Conservation (phyloP, 2,888 invertebrate species). For the Scelioninae gen. 1 region DNA sequence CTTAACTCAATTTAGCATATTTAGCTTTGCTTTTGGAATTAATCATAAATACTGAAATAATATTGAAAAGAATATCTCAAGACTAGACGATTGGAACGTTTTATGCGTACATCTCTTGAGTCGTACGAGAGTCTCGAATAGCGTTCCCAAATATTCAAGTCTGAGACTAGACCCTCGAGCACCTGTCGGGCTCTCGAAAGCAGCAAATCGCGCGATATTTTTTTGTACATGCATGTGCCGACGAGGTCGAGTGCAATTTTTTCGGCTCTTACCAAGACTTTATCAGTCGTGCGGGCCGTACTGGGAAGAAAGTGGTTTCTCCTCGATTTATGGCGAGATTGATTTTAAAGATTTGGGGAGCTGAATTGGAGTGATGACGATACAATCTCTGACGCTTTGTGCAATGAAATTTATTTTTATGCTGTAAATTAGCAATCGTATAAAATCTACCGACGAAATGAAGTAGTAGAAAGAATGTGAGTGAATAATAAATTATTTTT, state of each 20-base stretch:
- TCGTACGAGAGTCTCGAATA: slow-evolving; percentile 28
- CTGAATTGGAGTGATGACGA: slow-evolving; percentile 58
- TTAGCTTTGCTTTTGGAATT: no score
- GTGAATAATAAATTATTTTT: no score
- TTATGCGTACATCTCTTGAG: slow-evolving; percentile 17
- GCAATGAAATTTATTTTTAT: slow-evolving; percentile 41
- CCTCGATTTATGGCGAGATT: slow-evolving; percentile 57
- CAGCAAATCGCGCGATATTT: slow-evolving; percentile 77
- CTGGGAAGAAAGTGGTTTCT: slow-evolving; percentile 60
- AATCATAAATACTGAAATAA: neutral
- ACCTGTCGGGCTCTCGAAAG: slow-evolving; percentile 67
- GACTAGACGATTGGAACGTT: slow-evolving; percentile 35
- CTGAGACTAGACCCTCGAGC: slow-evolving; percentile 65
- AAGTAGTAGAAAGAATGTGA: no score
- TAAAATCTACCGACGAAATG: no score
- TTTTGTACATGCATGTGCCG: slow-evolving; percentile 74
- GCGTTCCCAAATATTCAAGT: slow-evolving; percentile 57
- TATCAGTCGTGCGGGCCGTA: slow-evolving; percentile 59
- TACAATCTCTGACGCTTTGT: slow-evolving; percentile 40
- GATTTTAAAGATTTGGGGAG: slow-evolving; percentile 54
- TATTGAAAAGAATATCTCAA: slow-evolving; percentile 3
- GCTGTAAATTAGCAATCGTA: slow-evolving; percentile 7
- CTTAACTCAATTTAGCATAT: no score
- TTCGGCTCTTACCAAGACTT: slow-evolving; percentile 59
- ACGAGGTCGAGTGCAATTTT: slow-evolving; percentile 69